Evolutionary conservation across 2,797 vertebrate genomes (phyloP).

Genomic region (Chanos chanos): DNA sequence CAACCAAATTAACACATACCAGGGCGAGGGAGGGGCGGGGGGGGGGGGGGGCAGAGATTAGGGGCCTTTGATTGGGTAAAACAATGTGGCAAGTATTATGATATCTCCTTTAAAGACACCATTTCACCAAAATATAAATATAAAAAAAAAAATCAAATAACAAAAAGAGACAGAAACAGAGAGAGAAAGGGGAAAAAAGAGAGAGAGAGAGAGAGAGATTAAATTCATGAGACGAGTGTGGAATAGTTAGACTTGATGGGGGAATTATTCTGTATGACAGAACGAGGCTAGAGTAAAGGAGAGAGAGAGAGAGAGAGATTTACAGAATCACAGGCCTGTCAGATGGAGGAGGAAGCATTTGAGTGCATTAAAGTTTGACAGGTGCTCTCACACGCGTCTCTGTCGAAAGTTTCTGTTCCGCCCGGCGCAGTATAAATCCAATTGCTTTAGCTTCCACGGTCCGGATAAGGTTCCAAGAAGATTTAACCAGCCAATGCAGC

Average conservation of each 20-base stretch:
- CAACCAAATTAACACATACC: not conserved
- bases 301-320: slow-evolving; percentile 35
- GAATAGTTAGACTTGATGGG: slow-evolving; percentile 40
- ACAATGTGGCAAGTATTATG: too few relatives aligned
- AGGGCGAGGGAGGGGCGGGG: not conserved
- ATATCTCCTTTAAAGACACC: not conserved
- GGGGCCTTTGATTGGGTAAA: too few relatives aligned
- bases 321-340: slow-evolving; percentile 49
- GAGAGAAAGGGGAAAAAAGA: not conserved
- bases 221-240: not conserved
- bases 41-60: not conserved
- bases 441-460: slow-evolving; percentile 37
- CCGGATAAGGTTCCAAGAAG: slow-evolving; percentile 26
- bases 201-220: slow-evolving; percentile 21
- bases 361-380: slow-evolving; percentile 49
- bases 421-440: slow-evolving; percentile 43
- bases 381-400: slow-evolving; percentile 48
- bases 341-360: slow-evolving; percentile 24
- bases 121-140: slow-evolving; percentile 25
- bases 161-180: not conserved
- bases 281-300: slow-evolving; percentile 39
- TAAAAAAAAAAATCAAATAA: slow-evolving; percentile 4
- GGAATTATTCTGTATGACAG: slow-evolving; percentile 54
- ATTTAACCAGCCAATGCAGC: slow-evolving; percentile 36
- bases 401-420: slow-evolving; percentile 46